Evolutionary conservation across 2,113 vertebrate species (phyloP).

Genomic region (Mirza zaza): DNA sequence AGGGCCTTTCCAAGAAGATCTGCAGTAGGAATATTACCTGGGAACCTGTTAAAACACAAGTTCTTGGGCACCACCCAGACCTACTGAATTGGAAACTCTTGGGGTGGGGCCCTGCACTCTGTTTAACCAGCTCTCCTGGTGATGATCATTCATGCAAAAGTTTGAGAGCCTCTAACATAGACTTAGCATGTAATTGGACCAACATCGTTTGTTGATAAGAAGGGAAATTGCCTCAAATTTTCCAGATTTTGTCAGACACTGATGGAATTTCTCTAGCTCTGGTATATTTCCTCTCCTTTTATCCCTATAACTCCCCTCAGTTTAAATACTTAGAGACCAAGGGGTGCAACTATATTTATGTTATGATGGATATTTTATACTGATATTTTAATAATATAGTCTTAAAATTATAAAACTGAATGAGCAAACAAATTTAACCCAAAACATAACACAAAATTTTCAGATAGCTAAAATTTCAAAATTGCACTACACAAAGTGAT

Average conservation of each 20-base stretch:
- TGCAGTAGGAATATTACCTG: not conserved
- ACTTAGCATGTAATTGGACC: not conserved
- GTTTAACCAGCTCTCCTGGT: not conserved
- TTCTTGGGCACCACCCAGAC: accelerated
- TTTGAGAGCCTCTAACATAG: not conserved
- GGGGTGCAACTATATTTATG: not conserved
- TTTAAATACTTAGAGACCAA: not conserved
- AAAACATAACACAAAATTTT: not conserved
- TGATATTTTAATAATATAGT: not conserved
- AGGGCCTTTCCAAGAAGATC: not conserved
- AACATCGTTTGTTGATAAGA: not conserved
- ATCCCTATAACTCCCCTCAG: not conserved
- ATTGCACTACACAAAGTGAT: not conserved
- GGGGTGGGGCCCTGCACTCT: accelerated
- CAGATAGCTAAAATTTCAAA: not conserved
- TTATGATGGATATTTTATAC: not conserved
- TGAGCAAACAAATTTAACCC: not conserved
- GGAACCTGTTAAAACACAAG: not conserved
- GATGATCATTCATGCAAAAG: not conserved
- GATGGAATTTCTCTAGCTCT: not conserved
- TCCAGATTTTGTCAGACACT: not conserved
- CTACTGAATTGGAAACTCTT: not conserved
- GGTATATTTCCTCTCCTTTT: not conserved
- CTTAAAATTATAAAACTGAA: constrained; percentile 20
- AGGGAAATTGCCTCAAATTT: not conserved